Percentiles rank a stretch among this genome's conserved stretches.
phyloP scores from a whole-genome alignment of 2,888 invertebrate genomes.

The Pyrrhia umbra region DNA sequence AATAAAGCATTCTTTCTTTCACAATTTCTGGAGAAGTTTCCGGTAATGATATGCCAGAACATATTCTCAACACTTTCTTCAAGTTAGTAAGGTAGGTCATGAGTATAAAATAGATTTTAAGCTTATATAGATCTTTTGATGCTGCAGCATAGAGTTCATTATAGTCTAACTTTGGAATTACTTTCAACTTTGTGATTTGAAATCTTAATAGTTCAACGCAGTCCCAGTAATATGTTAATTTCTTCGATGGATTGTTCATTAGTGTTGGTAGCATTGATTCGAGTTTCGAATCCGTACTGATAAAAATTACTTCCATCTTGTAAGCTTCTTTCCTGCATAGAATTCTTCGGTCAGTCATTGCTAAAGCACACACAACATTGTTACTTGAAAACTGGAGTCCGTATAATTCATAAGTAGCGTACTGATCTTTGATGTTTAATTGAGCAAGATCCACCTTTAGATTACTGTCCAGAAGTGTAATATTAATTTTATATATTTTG shows the following conservation, averaged over 20 bases:
- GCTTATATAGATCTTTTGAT: constrained; percentile 71
- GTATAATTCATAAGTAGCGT: constrained; percentile 70
- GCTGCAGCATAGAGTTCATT: constrained; percentile 67
- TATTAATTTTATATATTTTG: constrained; percentile 72
- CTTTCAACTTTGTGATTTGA: constrained; percentile 74
- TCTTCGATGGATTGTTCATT: constrained; percentile 73
- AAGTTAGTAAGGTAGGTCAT: constrained; percentile 69
- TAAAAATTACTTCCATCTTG: constrained; percentile 73
- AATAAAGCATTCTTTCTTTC: constrained; percentile 75
- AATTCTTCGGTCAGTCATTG: constrained; percentile 72
- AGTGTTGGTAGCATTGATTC: constrained; percentile 67
- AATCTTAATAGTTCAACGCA: constrained; percentile 78
- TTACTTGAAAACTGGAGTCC: constrained; percentile 74
- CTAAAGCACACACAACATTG: constrained; percentile 69
- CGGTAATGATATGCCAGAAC: constrained; percentile 64
- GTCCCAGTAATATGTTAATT: constrained; percentile 77
- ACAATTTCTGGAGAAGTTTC: constrained; percentile 72
- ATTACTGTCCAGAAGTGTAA: constrained; percentile 47
- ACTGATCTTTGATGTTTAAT: constrained; percentile 70
- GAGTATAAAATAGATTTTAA: constrained; percentile 79
- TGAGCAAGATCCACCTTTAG: constrained; percentile 63
- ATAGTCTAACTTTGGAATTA: constrained; percentile 72
- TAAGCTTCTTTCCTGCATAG: constrained; percentile 72
- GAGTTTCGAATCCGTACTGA: constrained; percentile 62
- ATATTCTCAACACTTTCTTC: constrained; percentile 65